A percentile compares a stretch with the other conserved stretches of the same genome.
Evolutionary conservation across 1,140 invertebrate genomes (phyloP).

Genomic region (Hypothenemus hampei): DNA sequence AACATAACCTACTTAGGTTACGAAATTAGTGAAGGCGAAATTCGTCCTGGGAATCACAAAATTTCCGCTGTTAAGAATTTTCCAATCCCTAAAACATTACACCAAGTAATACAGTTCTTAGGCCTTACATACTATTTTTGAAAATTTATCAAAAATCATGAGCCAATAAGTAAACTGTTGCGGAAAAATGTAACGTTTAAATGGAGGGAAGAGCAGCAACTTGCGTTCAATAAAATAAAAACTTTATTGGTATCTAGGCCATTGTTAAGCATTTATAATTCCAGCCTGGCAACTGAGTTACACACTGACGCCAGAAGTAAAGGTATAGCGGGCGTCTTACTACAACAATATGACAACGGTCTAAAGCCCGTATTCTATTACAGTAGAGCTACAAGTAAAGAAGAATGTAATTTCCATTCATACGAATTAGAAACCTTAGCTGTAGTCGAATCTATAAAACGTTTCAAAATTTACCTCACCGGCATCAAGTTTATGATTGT

Average conservation of each 20-base stretch:
- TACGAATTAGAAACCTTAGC: conserved; percentile 6
- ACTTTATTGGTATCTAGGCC: not conserved
- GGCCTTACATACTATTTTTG: conserved; percentile 41
- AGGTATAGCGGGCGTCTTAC: conserved; percentile 38
- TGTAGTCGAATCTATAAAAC: conserved; percentile 31
- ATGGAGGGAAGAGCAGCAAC: conserved; percentile 17
- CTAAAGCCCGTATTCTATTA: conserved; percentile 19
- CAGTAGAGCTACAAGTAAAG: conserved; percentile 14
- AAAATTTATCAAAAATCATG: conserved; percentile 34
- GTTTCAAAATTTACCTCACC: conserved; percentile 39
- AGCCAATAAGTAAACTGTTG: conserved; percentile 19
- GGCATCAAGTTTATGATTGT: conserved; percentile 41
- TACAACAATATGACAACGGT: conserved; percentile 31
- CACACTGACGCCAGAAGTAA: conserved; percentile 24
- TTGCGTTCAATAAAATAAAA: conserved; percentile 25
- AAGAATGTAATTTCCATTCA: conserved; percentile 21
- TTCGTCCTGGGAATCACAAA: conserved; percentile 24
- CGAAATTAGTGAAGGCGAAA: too few species aligned
- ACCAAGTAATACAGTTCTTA: conserved; percentile 41
- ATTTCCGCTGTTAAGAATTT: conserved; percentile 25
- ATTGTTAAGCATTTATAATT: not conserved
- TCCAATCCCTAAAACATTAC: conserved; percentile 30
- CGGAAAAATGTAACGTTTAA: conserved; percentile 14
- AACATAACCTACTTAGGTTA: too few species aligned
- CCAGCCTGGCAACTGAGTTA: not conserved